Conservation (phyloP, 2,113 vertebrate species). For the Cynopterus brachyotis region DNA sequence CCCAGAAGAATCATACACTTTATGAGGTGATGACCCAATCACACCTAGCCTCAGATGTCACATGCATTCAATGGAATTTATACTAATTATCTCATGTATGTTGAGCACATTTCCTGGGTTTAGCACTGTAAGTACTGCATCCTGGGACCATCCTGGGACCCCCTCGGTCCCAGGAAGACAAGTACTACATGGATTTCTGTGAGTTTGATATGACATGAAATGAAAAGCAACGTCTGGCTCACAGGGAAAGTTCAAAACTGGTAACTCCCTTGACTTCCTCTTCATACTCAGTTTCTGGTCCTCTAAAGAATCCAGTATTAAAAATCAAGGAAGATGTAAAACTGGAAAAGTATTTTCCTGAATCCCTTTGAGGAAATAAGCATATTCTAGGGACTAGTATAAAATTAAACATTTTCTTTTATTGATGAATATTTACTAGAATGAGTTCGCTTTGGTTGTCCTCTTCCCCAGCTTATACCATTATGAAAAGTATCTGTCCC, state of each 20-base stretch:
- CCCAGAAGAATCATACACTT: not conserved
- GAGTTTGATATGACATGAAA: not conserved
- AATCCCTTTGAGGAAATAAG: not conserved
- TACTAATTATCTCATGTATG: not conserved
- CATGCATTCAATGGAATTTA: not conserved
- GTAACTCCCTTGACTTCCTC: not conserved
- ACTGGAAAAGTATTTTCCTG: not conserved
- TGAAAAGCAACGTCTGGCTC: not conserved
- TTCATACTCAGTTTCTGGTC: not conserved
- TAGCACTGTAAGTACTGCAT: not conserved
- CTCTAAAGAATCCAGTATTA: not conserved
- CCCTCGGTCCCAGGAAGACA: not conserved
- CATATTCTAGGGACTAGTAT: not conserved
- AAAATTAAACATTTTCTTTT: not conserved
- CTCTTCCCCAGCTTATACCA: not conserved
- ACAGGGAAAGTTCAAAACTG: not conserved
- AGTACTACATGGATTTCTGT: not conserved
- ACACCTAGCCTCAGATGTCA: not conserved
- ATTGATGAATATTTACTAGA: not conserved
- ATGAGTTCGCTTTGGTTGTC: not conserved
- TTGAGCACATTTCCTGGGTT: not conserved
- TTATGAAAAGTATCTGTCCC: not conserved
- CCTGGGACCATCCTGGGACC: not conserved
- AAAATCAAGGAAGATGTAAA: not conserved
- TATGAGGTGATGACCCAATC: not conserved